These are phyloP conservation scores for Ophioninae sp. DNA, from an alignment of 2,888 invertebrate species.

Conservation along the genomic window DNA sequence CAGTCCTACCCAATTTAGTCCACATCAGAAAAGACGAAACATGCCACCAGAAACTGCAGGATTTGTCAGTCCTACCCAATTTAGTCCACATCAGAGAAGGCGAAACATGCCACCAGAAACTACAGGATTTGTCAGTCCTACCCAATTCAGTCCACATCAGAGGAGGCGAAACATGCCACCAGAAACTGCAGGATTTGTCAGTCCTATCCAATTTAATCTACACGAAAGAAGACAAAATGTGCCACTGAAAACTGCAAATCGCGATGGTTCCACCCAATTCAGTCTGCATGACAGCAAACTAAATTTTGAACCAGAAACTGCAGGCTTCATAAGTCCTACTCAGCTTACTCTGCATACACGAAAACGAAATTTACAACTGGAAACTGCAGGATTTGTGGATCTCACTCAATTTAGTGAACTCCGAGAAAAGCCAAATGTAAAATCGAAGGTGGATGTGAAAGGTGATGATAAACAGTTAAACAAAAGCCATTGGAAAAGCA, in stretches of 20 bases:
- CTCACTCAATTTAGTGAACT: not conserved
- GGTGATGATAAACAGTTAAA: slow-evolving; percentile 2
- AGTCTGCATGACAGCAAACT: not conserved
- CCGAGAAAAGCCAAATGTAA: not conserved
- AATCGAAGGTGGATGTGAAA: not conserved
- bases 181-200: slow-evolving; percentile 23
- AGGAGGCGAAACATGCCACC: not conserved
- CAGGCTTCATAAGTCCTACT: not conserved
- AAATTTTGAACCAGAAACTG: not conserved
- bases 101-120: not conserved
- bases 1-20: not conserved
- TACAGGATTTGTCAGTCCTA: slow-evolving; percentile 9
- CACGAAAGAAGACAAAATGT: not conserved
- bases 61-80: not conserved
- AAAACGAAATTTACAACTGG: not conserved
- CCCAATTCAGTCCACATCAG: not conserved
- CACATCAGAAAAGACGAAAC: not conserved
- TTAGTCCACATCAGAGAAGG: not conserved
- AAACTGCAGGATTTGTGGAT: slow-evolving; percentile 17
- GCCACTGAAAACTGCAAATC: not conserved
- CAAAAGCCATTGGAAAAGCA: not conserved
- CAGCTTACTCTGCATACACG: too few species aligned
- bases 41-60: not conserved
- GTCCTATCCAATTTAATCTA: slow-evolving; percentile 3
- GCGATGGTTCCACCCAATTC: not conserved